Conservation (phyloP, 2,113 vertebrate genomes). For the Dolichallabes microphthalmus region DNA sequence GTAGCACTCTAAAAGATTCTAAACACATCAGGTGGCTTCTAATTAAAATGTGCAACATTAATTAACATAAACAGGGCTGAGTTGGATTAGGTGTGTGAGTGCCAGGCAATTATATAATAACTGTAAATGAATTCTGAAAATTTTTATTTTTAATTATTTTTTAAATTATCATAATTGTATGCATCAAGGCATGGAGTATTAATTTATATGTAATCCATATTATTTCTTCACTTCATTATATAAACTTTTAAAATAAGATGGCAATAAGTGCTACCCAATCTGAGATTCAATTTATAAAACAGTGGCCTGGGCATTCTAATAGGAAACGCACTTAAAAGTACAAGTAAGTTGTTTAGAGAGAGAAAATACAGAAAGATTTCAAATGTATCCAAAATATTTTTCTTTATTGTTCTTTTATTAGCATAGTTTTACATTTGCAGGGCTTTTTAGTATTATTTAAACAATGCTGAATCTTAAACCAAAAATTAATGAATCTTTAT, state of each 20-base stretch:
- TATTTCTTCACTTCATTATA: neutral
- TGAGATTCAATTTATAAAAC: neutral
- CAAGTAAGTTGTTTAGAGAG: neutral
- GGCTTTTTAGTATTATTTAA: neutral
- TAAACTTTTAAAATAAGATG: neutral
- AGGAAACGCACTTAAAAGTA: conserved; percentile 70
- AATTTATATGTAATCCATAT: neutral
- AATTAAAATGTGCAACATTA: neutral
- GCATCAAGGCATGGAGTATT: neutral
- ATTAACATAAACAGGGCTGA: neutral
- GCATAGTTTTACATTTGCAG: neutral
- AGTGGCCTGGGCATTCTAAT: conserved; percentile 67
- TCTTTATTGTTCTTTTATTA: neutral
- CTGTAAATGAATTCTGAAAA: neutral
- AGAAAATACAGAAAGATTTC: neutral
- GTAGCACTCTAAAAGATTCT: neutral
- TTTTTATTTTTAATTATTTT: neutral
- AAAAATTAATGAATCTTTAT: neutral
- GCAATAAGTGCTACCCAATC: neutral
- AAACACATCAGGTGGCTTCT: neutral
- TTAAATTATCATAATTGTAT: neutral
- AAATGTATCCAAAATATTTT: neutral
- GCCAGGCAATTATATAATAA: neutral
- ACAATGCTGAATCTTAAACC: neutral
- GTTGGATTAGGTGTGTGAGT: neutral